Evolutionary conservation across 64 coral and sea anemone species (phyloP), one percentile per base, ranked within the genome.

Genomic region (Montipora efflorescens): DNA sequence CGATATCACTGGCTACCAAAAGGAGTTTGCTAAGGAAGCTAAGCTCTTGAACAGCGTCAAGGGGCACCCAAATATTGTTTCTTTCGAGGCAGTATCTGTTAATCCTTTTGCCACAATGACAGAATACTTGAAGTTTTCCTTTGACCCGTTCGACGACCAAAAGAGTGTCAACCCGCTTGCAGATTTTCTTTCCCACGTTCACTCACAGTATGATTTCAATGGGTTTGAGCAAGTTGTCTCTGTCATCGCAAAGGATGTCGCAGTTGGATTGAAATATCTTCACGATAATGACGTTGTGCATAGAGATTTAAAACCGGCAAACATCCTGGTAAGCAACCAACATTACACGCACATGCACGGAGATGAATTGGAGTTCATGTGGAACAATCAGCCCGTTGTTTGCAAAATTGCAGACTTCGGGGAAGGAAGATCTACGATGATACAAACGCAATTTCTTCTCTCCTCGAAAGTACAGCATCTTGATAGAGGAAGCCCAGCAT

Each of bases 201-300:
- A 67, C 5, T 67, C 64, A 67, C 64, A 67, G 64, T 67, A 67
- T 67, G 13, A 67, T 67, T 67, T 67, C 64, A 67, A 67, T 67
- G 64, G 64, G 64, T 67, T 67, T 67, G 64, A 67, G 64, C 64
- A 67, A 67, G 64, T 67, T 14, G 64, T 67, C 64, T 5, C 64
- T 67, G 64, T 67, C 64, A 67, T 67, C 64, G 64, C 64, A 67
- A 67, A 67, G 7, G 12, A 67, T 67, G 64, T 67, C 18, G 64
- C 64, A 67, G 64, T 67, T 67, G 64, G 64, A 67, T 67, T 67
- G 64, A 67, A 67, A 67, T 67, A 67, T 67, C 64, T 67, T 67
- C 64, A 67, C 8, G 64, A 67, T 67, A 67, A 67, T 67, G 64
- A 67, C 64, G 0, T 67, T 67, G 64, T 67, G 64, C 18, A 67